These are phyloP conservation scores for Sisor rabdophorus DNA, from an alignment of 2,113 vertebrate genomes.

Conservation along the genomic window DNA sequence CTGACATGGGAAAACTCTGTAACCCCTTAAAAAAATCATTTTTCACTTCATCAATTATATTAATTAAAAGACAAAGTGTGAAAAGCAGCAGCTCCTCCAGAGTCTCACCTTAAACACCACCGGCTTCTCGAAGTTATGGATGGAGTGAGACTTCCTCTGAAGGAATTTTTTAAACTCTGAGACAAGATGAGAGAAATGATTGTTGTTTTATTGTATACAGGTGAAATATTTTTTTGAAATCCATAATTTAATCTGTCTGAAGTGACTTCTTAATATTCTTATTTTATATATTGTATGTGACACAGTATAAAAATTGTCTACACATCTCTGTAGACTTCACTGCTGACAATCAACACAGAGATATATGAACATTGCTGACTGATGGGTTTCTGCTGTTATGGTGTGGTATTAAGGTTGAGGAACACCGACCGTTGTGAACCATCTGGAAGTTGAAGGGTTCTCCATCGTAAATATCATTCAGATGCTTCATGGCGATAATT, in stretches of 20 bases:
- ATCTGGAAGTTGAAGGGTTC: conserved; percentile 98
- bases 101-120: conserved; percentile 89
- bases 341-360: too few relatives aligned
- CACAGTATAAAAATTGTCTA: too few relatives aligned
- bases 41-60: background rate
- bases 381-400: background rate
- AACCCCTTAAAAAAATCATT: too few relatives aligned
- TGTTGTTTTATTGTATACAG: background rate
- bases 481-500: conserved; percentile 95
- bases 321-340: too few relatives aligned
- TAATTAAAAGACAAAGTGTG: background rate
- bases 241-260: too few relatives aligned
- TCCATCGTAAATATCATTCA: conserved; percentile 88
- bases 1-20: background rate
- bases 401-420: background rate
- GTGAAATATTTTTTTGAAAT: background rate
- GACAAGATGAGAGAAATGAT: background rate
- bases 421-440: conserved; percentile 94
- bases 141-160: conserved; percentile 85
- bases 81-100: background rate
- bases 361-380: too few relatives aligned
- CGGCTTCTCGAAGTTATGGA: conserved; percentile 91
- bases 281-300: too few relatives aligned
- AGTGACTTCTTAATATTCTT: too few relatives aligned
- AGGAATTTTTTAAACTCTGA: conserved; percentile 97